Conservation (phyloP, 2,797 vertebrate genomes). For the Adelosebastes latens region DNA sequence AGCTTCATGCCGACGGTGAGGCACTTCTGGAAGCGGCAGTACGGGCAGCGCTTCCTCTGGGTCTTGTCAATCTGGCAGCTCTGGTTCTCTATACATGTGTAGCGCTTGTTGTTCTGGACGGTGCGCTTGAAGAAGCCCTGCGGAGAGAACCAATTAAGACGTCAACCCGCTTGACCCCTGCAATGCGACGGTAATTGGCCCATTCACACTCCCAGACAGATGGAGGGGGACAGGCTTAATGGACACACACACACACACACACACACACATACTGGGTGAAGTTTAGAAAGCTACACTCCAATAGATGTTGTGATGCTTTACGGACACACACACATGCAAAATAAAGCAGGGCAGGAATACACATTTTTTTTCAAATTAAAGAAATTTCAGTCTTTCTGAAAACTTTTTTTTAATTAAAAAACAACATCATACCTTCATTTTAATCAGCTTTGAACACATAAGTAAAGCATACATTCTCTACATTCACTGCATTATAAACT, state of each 20-base stretch:
- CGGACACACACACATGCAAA: conserved; percentile 3
- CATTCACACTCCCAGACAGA: conserved; percentile 78
- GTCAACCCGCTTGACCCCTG: conserved; percentile 83
- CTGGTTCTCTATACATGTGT: conserved; percentile 99
- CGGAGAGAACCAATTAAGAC: conserved; percentile 83
- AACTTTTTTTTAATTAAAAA: background rate
- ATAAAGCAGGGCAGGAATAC: background rate
- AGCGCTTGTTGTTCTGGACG: conserved; percentile 99
- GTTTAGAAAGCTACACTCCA: conserved; percentile 31
- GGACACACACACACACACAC: conserved; percentile 56
- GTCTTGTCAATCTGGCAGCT: conserved; percentile 99
- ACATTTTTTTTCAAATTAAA: background rate
- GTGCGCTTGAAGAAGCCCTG: conserved; percentile 99
- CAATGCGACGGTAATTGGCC: conserved; percentile 80
- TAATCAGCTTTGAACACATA: background rate
- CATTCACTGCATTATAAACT: background rate
- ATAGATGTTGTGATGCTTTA: conserved; percentile 6
- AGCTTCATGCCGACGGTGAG: conserved; percentile 98
- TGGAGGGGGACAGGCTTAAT: conserved; percentile 63
- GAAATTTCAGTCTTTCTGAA: background rate
- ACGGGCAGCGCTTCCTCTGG: conserved; percentile 97
- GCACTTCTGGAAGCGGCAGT: conserved; percentile 99
- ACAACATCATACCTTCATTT: background rate
- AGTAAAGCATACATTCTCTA: background rate
- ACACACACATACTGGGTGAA: conserved; percentile 3